Conservation (phyloP, 2,888 invertebrate species). For the Liodrosophila aerea region DNA sequence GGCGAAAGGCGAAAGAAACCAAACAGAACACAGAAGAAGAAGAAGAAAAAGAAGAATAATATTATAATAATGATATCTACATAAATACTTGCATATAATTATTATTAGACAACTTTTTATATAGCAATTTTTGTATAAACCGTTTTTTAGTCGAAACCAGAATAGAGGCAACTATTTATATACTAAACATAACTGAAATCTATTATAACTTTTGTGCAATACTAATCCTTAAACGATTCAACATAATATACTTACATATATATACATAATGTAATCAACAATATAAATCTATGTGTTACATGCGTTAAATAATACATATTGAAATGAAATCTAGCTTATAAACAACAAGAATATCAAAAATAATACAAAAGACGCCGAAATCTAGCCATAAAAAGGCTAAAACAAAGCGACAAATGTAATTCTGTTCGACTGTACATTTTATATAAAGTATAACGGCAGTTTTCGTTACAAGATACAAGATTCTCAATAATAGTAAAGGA, state of each 20-base stretch:
- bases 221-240: conserved; percentile 62
- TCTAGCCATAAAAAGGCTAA: neutral
- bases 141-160: conserved; percentile 56
- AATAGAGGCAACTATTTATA: conserved; percentile 45
- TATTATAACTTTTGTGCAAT: conserved; percentile 66
- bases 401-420: too few species aligned
- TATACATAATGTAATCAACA: conserved; percentile 9
- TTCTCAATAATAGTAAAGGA: conserved; percentile 39
- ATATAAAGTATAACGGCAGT: conserved; percentile 3
- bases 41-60: too few species aligned
- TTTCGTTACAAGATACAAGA: conserved; percentile 22
- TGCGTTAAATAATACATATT: too few species aligned
- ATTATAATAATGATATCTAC: conserved; percentile 21
- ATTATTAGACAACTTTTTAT: conserved; percentile 74
- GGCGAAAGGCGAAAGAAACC: conserved; percentile 9
- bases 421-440: conserved; percentile 3
- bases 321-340: conserved; percentile 4
- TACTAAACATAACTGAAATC: conserved; percentile 43
- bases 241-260: conserved; percentile 21
- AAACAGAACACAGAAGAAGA: conserved; percentile 2
- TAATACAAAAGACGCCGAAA: neutral
- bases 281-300: conserved; percentile 33
- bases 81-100: conserved; percentile 44
- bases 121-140: conserved; percentile 77
- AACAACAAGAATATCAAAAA: conserved; percentile 6